Conservation (phyloP, 2,113 vertebrate genomes). For the Azemiops feae region DNA sequence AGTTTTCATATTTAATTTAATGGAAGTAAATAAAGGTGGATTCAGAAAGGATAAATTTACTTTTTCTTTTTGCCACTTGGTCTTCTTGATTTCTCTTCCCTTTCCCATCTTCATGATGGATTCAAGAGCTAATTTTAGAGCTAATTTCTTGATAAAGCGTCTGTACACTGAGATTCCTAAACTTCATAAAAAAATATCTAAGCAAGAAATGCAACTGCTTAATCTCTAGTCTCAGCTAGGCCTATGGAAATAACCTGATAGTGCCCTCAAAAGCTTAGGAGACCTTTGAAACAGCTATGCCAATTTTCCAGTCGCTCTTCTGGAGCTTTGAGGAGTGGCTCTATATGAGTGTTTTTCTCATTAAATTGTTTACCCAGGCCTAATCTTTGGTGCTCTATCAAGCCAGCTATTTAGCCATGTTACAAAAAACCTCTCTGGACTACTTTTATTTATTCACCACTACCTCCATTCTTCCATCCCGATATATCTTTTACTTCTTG, state of each 20-base stretch:
- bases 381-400: background rate
- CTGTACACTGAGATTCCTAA: background rate
- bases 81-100: background rate
- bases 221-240: background rate
- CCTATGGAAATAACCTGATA: background rate
- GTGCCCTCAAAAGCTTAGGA: background rate
- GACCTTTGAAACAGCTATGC: background rate
- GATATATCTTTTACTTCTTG: background rate
- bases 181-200: background rate
- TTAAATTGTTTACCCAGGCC: background rate
- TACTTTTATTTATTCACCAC: background rate
- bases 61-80: background rate
- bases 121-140: background rate
- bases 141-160: background rate
- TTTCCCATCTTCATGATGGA: background rate
- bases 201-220: background rate
- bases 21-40: background rate
- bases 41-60: background rate
- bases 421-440: background rate
- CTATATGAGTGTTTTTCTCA: background rate
- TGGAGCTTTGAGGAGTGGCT: background rate
- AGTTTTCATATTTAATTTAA: background rate
- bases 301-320: background rate
- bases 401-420: background rate
- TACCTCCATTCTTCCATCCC: background rate